Base-by-base conservation (phyloP, 2,888 invertebrate genomes). In the Junonia oenone region DNA sequence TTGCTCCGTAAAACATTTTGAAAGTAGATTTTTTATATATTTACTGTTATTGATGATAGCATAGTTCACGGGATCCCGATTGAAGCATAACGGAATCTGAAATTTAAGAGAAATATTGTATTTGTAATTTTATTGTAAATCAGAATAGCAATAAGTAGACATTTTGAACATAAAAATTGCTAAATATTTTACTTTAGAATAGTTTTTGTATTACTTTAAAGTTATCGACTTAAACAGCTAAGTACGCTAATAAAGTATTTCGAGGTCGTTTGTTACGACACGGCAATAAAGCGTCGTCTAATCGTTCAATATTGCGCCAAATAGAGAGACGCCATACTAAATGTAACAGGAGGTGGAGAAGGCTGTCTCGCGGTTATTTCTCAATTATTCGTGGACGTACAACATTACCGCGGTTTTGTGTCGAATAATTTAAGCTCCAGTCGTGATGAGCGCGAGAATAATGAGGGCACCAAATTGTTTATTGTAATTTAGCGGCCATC, bases 381-480 rank as follows among this genome's bases (percentile, higher is more conserved):
- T 84, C 79, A 86, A 88, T 90, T 88, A 88, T 81, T 76, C 76
- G 80, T 73, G 83, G 81, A 78, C 82, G 79, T 82, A 83, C 78
- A 77, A 78, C 85, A 84, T 87, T 83, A 87, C 79, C 73, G 72
- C 75, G 78, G 80, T 74, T 78, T 80, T 79, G 81, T 78, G 78
- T 76, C 64, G 81, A 79, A 86, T 86, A 88, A 89, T 87, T 90
- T 80, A 74, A 69, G 76, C 69, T 71, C 75, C 75, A 74, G 74
- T 76, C 75, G 80, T 83, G 81, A 88, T 88, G 86, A 84, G 82
- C 80, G 72, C 71, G 68, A 69, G 70, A 75, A 78, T 87, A 87
- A 88, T 85, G 88, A 87, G 78, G 71, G 76, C 74, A 70, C 78
- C 67, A 81, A 87, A 86, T 83, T 86, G 87, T 89, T 87, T 83